Evolutionary conservation across 2,888 invertebrate genomes (phyloP), one percentile per base, ranked within the genome.

Genomic region (Mimumesa dahlbomi): DNA sequence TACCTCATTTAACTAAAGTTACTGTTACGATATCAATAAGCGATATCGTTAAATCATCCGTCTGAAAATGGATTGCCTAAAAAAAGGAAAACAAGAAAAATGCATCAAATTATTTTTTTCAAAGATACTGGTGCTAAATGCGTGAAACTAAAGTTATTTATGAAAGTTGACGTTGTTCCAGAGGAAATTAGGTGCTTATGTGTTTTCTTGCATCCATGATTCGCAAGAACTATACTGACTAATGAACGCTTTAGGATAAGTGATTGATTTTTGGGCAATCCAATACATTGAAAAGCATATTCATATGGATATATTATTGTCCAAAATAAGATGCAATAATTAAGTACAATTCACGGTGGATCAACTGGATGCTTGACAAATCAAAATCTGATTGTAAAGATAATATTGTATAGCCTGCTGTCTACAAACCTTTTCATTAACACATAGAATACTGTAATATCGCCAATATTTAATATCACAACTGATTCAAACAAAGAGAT

Each of bases 1-100:
- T 87, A 87, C 86, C 86, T 86, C 85, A 85, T 85, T 87, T 82
- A 83, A 83, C 81, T 84, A 83, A 87, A 87, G 85, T 84, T 86
- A 86, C 83, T 86, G 81, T 74, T 83, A 83, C 66, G 81, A 75
- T 85, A 81, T 82, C 79, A 59, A 34, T n/a, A 69, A 76, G 54
- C 53, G 79, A 78, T 83, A 84, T 81, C 82, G 73, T 71, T 73
- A 82, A 87, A 86, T 83, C 72, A 79, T 86, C 87, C 86, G 84
- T 86, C 87, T 86, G 75, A 80, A 76, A 77, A 76, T 85, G 85
- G 86, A 86, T 87, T 87, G 87, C 86, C 86, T 84, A 77, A 80
- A 85, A 82, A n/a, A n/a, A n/a, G n/a, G n/a, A n/a, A n/a, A n/a
- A n/a, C n/a, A n/a, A n/a, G n/a, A n/a, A n/a, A 80, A 66, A 77